Evolutionary conservation across 2,888 invertebrate species (phyloP).

Genomic region (Plebejus melissa): DNA sequence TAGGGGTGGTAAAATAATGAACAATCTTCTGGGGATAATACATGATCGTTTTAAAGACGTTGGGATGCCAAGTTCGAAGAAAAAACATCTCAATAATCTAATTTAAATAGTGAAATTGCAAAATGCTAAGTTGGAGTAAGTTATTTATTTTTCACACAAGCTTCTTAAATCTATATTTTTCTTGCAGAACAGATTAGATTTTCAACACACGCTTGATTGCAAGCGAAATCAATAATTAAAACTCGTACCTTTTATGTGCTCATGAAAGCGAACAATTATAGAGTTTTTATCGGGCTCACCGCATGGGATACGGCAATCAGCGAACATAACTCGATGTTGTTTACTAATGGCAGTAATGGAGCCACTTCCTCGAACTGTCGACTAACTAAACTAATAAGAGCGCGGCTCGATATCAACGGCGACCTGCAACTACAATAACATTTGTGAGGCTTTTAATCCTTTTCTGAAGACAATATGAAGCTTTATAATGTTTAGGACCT

Average conservation of each 20-base stretch:
- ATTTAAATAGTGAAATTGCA: too few species aligned
- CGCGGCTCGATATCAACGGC: neutral
- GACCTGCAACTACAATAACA: neutral
- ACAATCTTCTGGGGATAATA: too few species aligned
- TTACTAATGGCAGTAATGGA: constrained; percentile 19
- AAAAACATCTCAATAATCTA: too few species aligned
- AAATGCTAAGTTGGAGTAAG: too few species aligned
- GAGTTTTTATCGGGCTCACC: neutral
- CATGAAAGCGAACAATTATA: neutral
- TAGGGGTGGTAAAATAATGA: too few species aligned
- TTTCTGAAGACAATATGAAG: too few species aligned
- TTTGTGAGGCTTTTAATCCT: neutral
- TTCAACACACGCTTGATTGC: neutral
- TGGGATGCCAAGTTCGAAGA: too few species aligned
- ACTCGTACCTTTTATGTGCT: neutral
- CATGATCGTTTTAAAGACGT: too few species aligned
- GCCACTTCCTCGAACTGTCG: constrained; percentile 1
- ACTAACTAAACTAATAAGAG: constrained; percentile 14
- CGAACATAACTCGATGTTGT: constrained; percentile 16
- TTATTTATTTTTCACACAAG: too few species aligned
- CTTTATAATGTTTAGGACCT: too few species aligned
- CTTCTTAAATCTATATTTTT: too few species aligned
- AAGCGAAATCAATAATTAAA: neutral
- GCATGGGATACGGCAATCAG: constrained; percentile 18
- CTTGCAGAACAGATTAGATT: too few species aligned